Percentiles rank a stretch among this genome's conserved stretches.
Evolutionary conservation across 2,113 vertebrate species (phyloP).

Genomic region (Cheirogaleus medius): DNA sequence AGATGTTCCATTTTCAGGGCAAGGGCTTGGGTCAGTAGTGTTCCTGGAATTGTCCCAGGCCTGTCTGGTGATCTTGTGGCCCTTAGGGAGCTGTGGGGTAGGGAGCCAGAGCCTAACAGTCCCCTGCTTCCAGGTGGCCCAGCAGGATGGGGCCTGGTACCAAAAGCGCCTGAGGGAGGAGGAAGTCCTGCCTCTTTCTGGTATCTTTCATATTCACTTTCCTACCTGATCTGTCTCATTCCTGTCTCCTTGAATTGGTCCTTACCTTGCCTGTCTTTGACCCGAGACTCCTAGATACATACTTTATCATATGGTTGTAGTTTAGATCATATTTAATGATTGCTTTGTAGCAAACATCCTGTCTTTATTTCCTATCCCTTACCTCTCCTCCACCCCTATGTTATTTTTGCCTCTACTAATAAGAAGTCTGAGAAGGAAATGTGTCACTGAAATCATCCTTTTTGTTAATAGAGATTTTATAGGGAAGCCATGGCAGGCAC

Average conservation of each 20-base stretch:
- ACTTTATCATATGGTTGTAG: neutral
- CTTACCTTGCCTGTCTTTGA: neutral
- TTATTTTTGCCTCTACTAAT: slow-evolving; percentile 3
- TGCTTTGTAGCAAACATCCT: neutral
- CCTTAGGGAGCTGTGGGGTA: neutral
- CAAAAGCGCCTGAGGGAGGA: neutral
- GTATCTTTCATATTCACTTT: neutral
- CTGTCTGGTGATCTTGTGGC: neutral
- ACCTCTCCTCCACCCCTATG: neutral
- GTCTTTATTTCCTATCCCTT: neutral
- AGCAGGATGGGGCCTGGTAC: neutral
- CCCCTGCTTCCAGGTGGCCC: neutral
- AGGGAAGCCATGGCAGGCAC: neutral
- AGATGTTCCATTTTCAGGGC: neutral
- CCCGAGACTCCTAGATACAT: neutral
- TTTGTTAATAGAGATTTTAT: neutral
- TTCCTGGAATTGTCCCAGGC: neutral
- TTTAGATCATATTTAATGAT: neutral
- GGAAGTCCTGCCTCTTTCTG: neutral
- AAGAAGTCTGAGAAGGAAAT: neutral
- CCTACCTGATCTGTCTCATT: neutral
- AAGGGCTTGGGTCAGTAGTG: neutral
- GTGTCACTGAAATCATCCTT: neutral
- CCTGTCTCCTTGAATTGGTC: neutral
- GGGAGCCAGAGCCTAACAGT: neutral